Evolutionary conservation across 1,140 invertebrate genomes (phyloP), one percentile per base, ranked within the genome.

Genomic region (Nasonia longicornis): DNA sequence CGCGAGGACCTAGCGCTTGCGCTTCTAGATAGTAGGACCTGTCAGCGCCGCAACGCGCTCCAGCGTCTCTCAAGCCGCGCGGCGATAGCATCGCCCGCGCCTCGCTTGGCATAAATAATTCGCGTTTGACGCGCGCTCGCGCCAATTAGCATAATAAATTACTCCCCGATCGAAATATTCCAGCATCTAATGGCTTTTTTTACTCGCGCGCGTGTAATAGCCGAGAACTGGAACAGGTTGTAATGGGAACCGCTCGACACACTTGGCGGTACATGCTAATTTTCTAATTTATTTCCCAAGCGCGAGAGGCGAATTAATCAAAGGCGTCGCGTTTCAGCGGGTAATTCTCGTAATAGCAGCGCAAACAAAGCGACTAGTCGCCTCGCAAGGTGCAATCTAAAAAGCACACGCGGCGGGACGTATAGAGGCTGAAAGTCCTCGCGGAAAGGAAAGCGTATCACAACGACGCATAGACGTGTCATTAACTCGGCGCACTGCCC

Each of bases 121-220:
- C 26, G 26, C 26, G 26, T 26, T 26, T 26, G 26, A 26, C 26
- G 77, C 45, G 70, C 80, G 66, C 45, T 48, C 14, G 20, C 75
- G 70, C 76, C 75, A 77, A 78, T 82, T 78, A 78, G 70, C 45
- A 45, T 63, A 64, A 76, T 82, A 82, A 78, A 74, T 82, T 66
- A 69, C 79, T 38, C 26, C 52, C 52, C 3, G 52, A 58, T 58
- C 14, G 52, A 58, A 58, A 58, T 58, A n/a, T 58, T 58, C 16
- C 20, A 7, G 20, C 16, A n/a, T 58, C 52, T n/a, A 7, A 20
- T 58, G 52, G n/a, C 20, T 20, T 58, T 58, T 58, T 58, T 58
- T 7, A n/a, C 20, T 14, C 16, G 16, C 52, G 3, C n/a, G 66
- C 35, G 14, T 42, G 6, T 58, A 58, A 7, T 42, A 7, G 16